Evolutionary conservation across 2,888 invertebrate genomes (phyloP).

Genomic region (Gisinianus flammeolus): DNA sequence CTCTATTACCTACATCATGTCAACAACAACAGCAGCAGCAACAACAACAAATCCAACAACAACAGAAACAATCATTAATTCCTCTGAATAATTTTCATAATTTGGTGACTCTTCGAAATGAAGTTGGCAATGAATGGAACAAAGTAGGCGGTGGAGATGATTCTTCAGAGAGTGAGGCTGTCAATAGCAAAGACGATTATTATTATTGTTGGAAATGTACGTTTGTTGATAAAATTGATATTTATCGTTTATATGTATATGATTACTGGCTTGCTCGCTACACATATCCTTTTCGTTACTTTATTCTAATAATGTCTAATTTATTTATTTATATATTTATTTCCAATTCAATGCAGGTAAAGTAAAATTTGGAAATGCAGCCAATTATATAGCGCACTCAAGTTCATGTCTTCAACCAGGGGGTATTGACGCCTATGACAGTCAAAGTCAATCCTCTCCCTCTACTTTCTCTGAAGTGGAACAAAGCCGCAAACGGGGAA

Average conservation of each 20-base stretch:
- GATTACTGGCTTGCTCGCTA: too few species aligned
- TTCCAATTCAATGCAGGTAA: too few species aligned
- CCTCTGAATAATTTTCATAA: not conserved
- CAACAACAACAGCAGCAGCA: constrained; percentile 13
- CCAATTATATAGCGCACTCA: constrained; percentile 33
- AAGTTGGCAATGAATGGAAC: constrained; percentile 27
- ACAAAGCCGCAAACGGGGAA: not conserved
- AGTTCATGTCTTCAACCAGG: constrained; percentile 26
- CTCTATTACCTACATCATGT: not conserved
- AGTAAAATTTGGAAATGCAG: constrained; percentile 35
- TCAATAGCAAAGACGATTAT: constrained; percentile 10
- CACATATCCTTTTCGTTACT: too few species aligned
- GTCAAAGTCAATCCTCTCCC: not conserved
- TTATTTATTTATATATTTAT: too few species aligned
- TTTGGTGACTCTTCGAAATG: constrained; percentile 16
- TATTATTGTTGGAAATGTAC: constrained; percentile 39
- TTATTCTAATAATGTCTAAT: too few species aligned
- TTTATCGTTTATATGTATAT: too few species aligned
- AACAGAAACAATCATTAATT: not conserved
- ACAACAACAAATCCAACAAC: constrained; percentile 8
- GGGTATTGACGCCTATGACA: not conserved
- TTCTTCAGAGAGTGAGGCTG: constrained; percentile 12
- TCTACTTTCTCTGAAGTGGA: not conserved
- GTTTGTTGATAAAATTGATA: too few species aligned
- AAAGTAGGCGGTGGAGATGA: constrained; percentile 6